A percentile compares a stretch with the other conserved stretches of the same genome.
Evolutionary conservation across 2,888 invertebrate genomes (phyloP).

Genomic region (Ophioninae sp.): DNA sequence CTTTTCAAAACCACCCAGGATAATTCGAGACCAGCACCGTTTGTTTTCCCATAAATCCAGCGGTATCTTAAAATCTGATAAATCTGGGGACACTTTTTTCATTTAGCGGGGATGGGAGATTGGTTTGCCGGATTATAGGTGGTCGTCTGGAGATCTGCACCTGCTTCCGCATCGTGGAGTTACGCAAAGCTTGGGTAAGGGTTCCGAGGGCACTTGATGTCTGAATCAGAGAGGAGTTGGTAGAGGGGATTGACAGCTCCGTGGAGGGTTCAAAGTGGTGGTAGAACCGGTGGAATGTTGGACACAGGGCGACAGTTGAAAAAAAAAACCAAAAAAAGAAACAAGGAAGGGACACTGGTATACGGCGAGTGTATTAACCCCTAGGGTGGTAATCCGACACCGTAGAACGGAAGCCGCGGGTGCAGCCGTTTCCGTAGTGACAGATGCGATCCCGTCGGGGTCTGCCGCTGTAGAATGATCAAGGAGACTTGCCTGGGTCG

Average conservation of each 20-base stretch:
- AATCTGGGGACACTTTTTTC: background rate
- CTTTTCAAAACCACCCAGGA: no score
- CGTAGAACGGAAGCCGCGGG: constrained; percentile 71
- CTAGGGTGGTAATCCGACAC: constrained; percentile 70
- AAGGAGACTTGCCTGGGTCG: constrained; percentile 34
- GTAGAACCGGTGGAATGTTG: constrained; percentile 31
- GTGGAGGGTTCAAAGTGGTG: background rate
- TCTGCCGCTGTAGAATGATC: constrained; percentile 67
- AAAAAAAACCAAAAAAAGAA: constrained; percentile 50
- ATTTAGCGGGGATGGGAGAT: background rate
- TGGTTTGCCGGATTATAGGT: background rate
- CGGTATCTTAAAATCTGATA: background rate
- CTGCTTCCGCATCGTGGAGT: constrained; percentile 61
- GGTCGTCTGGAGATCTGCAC: constrained; percentile 52
- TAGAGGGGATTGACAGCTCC: background rate
- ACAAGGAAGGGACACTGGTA: constrained; percentile 43
- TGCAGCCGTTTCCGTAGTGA: constrained; percentile 77
- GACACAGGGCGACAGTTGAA: constrained; percentile 40
- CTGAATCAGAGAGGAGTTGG: constrained; percentile 47
- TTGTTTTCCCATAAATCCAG: background rate
- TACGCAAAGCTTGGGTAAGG: constrained; percentile 49
- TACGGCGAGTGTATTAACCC: constrained; percentile 69
- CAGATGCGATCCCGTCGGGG: constrained; percentile 75
- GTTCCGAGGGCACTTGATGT: constrained; percentile 44
- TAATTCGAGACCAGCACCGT: background rate